Percentiles rank a stretch among this genome's conserved stretches.
Conservation (phyloP, 92 coral and sea anemone genomes). For the Porites divaricata region DNA sequence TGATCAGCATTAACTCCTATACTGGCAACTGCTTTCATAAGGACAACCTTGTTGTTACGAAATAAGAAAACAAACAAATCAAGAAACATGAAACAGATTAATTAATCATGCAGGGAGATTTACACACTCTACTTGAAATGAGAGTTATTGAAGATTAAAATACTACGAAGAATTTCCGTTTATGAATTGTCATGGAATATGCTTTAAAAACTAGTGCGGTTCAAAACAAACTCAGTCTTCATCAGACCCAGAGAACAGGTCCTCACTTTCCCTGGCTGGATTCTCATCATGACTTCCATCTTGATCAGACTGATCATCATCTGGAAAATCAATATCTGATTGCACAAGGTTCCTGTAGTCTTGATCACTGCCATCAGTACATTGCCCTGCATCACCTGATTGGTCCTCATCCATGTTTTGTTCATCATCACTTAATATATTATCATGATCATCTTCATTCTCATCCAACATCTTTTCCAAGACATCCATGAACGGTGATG, state of each 20-base stretch:
- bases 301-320: background rate
- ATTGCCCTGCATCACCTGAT: background rate
- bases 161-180: too few species aligned
- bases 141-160: too few species aligned
- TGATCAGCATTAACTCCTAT: too few species aligned
- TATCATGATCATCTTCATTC: background rate
- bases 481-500: constrained; percentile 3
- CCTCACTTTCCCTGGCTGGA: background rate
- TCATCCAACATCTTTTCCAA: constrained; percentile 10
- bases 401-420: background rate
- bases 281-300: background rate
- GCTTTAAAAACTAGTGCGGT: too few species aligned
- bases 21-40: too few species aligned
- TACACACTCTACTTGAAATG: too few species aligned
- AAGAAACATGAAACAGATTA: too few species aligned
- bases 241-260: background rate
- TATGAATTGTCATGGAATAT: too few species aligned
- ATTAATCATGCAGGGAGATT: too few species aligned
- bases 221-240: background rate
- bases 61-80: too few species aligned
- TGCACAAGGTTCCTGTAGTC: background rate
- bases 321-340: background rate
- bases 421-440: background rate
- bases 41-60: too few species aligned
- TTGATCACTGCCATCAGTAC: background rate